phyloP scores from a whole-genome alignment of 1,140 invertebrate species.

The Sitobion miscanthi region DNA sequence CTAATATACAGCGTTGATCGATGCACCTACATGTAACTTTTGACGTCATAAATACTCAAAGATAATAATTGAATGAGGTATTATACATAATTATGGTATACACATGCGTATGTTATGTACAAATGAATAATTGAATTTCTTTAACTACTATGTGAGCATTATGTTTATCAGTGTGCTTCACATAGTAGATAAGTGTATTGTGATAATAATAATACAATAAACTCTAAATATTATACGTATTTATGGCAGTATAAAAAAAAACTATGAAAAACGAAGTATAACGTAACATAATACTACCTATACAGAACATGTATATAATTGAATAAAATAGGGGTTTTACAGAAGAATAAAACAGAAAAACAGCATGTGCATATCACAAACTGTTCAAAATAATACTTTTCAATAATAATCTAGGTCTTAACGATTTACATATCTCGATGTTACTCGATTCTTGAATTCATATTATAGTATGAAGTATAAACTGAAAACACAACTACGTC shows the following conservation, averaged over 20 bases:
- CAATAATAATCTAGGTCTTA: background rate
- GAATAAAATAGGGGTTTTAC: background rate
- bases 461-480: background rate
- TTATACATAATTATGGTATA: background rate
- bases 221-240: background rate
- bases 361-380: background rate
- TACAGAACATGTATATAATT: background rate
- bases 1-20: background rate
- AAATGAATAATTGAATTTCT: background rate
- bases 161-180: background rate
- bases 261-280: background rate
- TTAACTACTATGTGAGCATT: background rate
- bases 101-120: background rate
- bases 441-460: background rate
- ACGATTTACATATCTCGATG: background rate
- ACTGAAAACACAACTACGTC: background rate
- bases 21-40: background rate
- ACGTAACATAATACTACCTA: background rate
- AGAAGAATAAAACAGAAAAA: background rate
- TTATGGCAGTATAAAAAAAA: background rate
- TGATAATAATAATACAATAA: background rate
- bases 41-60: slow-evolving; percentile 26
- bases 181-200: background rate
- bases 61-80: slow-evolving; percentile 1
- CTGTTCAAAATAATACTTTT: background rate